Evolutionary conservation across 2,113 vertebrate genomes (phyloP).

Genomic region (Ancistrus triradiatus): DNA sequence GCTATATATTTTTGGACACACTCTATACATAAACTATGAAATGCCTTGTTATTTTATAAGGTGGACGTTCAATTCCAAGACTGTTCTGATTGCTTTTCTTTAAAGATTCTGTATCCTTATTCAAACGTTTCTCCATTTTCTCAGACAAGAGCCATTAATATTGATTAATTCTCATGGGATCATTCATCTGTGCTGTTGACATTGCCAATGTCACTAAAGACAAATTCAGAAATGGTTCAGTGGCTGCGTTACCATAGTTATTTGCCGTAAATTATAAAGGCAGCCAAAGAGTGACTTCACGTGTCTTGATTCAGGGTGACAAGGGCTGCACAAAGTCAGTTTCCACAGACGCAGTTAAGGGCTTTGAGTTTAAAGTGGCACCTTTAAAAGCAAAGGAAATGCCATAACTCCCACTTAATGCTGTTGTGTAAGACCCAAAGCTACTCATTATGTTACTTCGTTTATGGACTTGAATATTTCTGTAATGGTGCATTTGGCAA

Average conservation of each 20-base stretch:
- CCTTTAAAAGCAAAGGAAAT: constrained; percentile 19
- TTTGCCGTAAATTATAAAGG: constrained; percentile 30
- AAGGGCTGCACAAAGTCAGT: constrained; percentile 38
- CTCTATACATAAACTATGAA: no score
- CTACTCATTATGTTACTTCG: constrained; percentile 35
- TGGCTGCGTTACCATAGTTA: constrained; percentile 25
- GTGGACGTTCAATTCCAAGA: no score
- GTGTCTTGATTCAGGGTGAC: constrained; percentile 25
- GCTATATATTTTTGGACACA: no score
- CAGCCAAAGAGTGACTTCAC: constrained; percentile 35
- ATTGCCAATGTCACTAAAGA: constrained; percentile 33
- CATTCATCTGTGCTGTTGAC: constrained; percentile 35
- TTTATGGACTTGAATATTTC: constrained; percentile 38
- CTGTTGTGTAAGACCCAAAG: constrained; percentile 28
- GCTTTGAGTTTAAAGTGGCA: constrained; percentile 29
- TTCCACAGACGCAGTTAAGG: constrained; percentile 28
- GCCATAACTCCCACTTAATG: constrained; percentile 34
- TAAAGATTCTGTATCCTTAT: neutral
- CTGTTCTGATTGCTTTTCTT: neutral
- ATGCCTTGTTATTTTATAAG: no score
- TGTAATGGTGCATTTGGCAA: constrained; percentile 39
- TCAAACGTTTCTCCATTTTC: constrained; percentile 7
- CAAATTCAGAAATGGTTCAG: constrained; percentile 28
- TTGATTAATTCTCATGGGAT: constrained; percentile 29
- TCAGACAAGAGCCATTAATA: constrained; percentile 13